A percentile compares a stretch with the other conserved stretches of the same genome.
These are phyloP conservation scores for Lepus americanus DNA, from an alignment of 2,113 vertebrate genomes.

Conservation along the genomic window DNA sequence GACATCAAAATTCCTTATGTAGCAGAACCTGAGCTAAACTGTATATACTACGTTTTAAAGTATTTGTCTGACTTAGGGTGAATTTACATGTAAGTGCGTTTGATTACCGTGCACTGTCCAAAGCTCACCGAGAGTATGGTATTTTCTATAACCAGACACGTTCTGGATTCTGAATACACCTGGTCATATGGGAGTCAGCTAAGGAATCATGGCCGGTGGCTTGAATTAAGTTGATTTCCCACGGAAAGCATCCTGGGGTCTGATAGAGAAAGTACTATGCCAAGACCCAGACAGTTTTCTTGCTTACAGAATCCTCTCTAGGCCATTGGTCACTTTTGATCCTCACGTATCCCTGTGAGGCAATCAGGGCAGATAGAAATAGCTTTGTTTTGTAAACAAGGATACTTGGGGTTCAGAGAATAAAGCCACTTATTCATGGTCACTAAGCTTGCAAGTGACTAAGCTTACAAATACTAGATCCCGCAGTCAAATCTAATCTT, in stretches of 20 bases:
- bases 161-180: slow-evolving; percentile 37
- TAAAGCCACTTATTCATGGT: not conserved
- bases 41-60: not conserved
- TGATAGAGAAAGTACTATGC: not conserved
- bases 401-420: slow-evolving; percentile 6
- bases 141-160: slow-evolving; percentile 1
- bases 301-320: slow-evolving; percentile 18
- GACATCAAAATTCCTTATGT: slow-evolving; percentile 44
- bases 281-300: not conserved
- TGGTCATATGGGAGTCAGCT: not conserved
- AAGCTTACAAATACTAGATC: not conserved
- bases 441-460: slow-evolving; percentile 34
- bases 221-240: not conserved
- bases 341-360: not conserved
- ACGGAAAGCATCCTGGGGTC: not conserved
- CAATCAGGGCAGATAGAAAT: not conserved
- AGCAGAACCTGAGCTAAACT: slow-evolving; percentile 39
- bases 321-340: not conserved
- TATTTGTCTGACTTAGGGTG: not conserved
- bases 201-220: not conserved
- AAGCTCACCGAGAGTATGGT: not conserved
- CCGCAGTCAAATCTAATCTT: slow-evolving; percentile 45
- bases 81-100: not conserved
- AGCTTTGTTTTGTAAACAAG: slow-evolving; percentile 27
- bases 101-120: not conserved